Conservation (phyloP, 2,113 vertebrate species). For the Dipodomys ordii region DNA sequence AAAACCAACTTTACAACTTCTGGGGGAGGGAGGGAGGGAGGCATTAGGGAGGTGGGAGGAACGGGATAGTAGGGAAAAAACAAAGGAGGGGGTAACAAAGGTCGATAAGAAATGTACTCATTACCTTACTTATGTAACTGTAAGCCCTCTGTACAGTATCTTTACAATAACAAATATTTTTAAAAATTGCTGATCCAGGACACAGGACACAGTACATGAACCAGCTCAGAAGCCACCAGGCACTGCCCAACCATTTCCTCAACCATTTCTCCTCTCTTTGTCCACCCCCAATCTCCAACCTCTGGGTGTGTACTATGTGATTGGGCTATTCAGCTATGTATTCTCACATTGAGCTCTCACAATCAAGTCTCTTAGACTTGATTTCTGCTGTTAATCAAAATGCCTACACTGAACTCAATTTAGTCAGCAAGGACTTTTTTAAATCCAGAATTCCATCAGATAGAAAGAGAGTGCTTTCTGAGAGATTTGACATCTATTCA, state of each 20-base stretch:
- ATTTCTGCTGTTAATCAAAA: conserved; percentile 40
- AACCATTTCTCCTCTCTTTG: background rate
- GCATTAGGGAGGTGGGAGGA: too few relatives aligned
- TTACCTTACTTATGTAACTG: too few relatives aligned
- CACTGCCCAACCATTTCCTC: background rate
- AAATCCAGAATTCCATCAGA: background rate
- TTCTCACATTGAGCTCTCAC: conserved; percentile 22
- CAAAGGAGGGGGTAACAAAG: too few relatives aligned
- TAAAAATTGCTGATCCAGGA: background rate
- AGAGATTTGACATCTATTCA: background rate
- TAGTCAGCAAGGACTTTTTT: background rate
- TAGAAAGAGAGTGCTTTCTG: background rate
- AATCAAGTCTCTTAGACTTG: conserved; percentile 1
- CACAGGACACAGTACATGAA: background rate
- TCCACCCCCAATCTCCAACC: background rate
- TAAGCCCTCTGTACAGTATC: too few relatives aligned
- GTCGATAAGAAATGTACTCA: too few relatives aligned
- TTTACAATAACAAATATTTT: too few relatives aligned
- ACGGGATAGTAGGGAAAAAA: too few relatives aligned
- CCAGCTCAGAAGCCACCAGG: background rate
- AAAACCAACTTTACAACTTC: too few relatives aligned
- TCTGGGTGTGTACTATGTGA: background rate
- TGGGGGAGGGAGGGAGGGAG: too few relatives aligned
- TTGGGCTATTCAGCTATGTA: background rate
- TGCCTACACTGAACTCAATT: background rate